Conservation (phyloP, 2,888 invertebrate genomes). For the Plutella xylostella region DNA sequence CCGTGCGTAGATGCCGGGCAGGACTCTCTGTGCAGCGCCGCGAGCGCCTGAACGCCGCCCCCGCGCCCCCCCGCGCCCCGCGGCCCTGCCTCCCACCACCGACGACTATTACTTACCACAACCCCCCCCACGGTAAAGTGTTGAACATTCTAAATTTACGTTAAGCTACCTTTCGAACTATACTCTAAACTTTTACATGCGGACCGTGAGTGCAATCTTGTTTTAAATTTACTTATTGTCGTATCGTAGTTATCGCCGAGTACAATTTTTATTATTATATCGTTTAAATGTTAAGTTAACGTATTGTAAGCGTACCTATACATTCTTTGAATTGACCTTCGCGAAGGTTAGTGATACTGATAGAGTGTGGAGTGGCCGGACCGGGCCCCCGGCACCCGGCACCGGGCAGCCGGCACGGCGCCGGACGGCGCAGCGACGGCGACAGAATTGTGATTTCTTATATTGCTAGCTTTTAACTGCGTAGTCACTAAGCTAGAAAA, state of each 20-base stretch:
- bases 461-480: constrained; percentile 55
- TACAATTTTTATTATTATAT: constrained; percentile 52
- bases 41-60: constrained; percentile 20
- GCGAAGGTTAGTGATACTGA: constrained; percentile 68
- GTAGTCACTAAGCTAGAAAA: constrained; percentile 61
- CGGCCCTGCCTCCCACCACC: neutral
- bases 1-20: constrained; percentile 38
- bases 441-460: constrained; percentile 59
- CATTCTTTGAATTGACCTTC: constrained; percentile 69
- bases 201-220: constrained; percentile 47
- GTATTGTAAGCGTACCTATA: constrained; percentile 65
- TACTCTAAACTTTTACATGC: constrained; percentile 29
- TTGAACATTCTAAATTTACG: constrained; percentile 57
- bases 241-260: constrained; percentile 50
- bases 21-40: constrained; percentile 26
- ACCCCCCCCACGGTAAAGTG: constrained; percentile 45
- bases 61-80: constrained; percentile 19
- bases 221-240: constrained; percentile 34
- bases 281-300: constrained; percentile 53
- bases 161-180: constrained; percentile 34
- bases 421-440: constrained; percentile 18
- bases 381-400: neutral
- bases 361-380: constrained; percentile 21
- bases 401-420: neutral
- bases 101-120: constrained; percentile 39